These are phyloP conservation scores for Ramphastos sulfuratus DNA, from an alignment of 2,113 vertebrate species.

Conservation along the genomic window DNA sequence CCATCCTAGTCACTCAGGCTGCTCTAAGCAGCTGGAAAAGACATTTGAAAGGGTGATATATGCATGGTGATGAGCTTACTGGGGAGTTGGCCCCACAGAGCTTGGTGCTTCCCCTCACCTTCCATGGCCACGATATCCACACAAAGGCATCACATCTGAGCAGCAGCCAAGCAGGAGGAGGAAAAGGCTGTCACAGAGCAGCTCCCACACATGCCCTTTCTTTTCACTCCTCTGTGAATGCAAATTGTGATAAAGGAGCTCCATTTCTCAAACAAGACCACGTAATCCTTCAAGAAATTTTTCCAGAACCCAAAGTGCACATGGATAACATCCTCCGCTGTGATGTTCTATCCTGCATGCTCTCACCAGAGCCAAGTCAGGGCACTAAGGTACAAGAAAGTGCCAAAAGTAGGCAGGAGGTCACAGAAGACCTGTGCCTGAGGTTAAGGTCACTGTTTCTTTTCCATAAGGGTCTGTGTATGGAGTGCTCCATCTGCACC, in stretches of 20 bases:
- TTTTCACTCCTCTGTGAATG: neutral
- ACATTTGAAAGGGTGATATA: rapidly evolving
- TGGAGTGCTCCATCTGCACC: neutral
- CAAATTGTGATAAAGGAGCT: neutral
- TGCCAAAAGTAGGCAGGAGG: neutral
- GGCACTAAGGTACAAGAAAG: neutral
- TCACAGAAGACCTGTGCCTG: neutral
- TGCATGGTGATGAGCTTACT: neutral
- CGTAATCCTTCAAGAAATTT: neutral
- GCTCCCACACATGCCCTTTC: neutral
- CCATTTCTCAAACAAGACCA: neutral
- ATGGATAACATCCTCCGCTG: neutral
- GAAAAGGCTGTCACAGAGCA: neutral
- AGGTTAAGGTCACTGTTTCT: neutral
- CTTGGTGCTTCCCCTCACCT: neutral
- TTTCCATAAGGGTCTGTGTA: neutral
- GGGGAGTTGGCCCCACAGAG: neutral
- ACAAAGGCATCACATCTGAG: neutral
- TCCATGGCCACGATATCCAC: neutral
- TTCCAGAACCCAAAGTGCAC: neutral
- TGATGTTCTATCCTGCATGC: rapidly evolving
- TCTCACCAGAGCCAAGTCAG: neutral
- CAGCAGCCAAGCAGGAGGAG: neutral
- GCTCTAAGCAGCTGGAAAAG: neutral
- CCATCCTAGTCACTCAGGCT: neutral